phyloP scores from a whole-genome alignment of 1,140 invertebrate genomes.

The Bombyx mori region DNA sequence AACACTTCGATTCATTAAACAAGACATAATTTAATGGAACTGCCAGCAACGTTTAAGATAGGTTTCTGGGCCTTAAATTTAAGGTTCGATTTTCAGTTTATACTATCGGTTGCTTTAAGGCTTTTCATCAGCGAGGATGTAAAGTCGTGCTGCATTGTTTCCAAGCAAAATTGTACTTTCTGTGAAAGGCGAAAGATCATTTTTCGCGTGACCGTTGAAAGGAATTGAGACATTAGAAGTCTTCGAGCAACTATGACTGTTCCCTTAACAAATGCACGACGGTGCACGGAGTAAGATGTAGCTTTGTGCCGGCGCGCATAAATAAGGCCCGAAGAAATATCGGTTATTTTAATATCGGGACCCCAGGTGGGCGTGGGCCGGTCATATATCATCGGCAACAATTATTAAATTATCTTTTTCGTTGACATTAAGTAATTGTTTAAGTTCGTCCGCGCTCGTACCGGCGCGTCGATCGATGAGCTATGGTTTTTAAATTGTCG shows the following conservation, averaged over 20 bases:
- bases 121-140: conserved; percentile 26
- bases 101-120: conserved; percentile 1
- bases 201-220: conserved; percentile 18
- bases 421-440: conserved; percentile 71
- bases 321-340: conserved; percentile 55
- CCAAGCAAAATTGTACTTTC: conserved; percentile 24
- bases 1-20: conserved; percentile 65
- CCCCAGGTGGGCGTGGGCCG: conserved; percentile 60
- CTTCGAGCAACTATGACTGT: conserved; percentile 64
- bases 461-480: conserved; percentile 42
- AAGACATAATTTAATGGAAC: conserved; percentile 66
- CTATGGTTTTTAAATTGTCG: conserved; percentile 50
- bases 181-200: conserved; percentile 19
- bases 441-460: conserved; percentile 41
- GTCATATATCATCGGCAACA: conserved; percentile 62
- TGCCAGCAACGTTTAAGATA: conserved; percentile 15
- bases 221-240: conserved; percentile 71
- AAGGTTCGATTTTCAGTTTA: background rate
- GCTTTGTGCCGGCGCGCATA: conserved; percentile 56
- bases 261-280: conserved; percentile 67
- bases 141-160: conserved; percentile 32
- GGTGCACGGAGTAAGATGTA: conserved; percentile 61
- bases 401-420: conserved; percentile 71
- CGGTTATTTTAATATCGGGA: conserved; percentile 58
- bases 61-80: conserved; percentile 24